These are phyloP conservation scores for Noturus placidus DNA, from an alignment of 2,113 vertebrate species.

Conservation along the genomic window DNA sequence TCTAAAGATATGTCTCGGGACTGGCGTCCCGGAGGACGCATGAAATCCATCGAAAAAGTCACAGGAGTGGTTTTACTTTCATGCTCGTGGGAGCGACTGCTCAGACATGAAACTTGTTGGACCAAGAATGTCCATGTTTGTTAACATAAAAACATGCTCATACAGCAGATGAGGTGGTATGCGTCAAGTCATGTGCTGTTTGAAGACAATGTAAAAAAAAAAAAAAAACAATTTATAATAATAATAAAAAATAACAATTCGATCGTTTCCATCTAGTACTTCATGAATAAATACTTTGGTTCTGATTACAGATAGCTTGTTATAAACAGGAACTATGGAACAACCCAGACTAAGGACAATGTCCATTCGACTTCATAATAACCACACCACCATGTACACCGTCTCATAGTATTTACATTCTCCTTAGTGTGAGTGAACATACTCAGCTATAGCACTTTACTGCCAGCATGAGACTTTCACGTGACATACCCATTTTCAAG, in stretches of 20 bases:
- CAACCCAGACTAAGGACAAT: not conserved
- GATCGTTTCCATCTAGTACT: not conserved
- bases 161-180: not conserved
- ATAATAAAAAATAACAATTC: not conserved
- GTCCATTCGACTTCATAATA: not conserved
- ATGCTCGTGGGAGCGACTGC: too few species aligned
- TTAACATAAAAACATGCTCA: not conserved
- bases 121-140: not conserved
- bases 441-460: constrained; percentile 69
- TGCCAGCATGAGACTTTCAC: constrained; percentile 73
- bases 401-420: constrained; percentile 60
- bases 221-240: too few species aligned
- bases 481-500: constrained; percentile 74
- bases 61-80: not conserved
- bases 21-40: too few species aligned
- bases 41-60: not conserved
- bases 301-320: not conserved
- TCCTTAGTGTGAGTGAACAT: constrained; percentile 65
- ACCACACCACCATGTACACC: not conserved
- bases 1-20: too few species aligned
- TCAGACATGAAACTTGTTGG: not conserved
- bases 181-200: not conserved
- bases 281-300: not conserved
- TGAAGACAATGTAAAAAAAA: too few species aligned
- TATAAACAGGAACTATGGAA: not conserved